Evolutionary conservation across 2,113 vertebrate species (phyloP), one percentile per base, ranked within the genome.

Genomic region (Calypte anna): DNA sequence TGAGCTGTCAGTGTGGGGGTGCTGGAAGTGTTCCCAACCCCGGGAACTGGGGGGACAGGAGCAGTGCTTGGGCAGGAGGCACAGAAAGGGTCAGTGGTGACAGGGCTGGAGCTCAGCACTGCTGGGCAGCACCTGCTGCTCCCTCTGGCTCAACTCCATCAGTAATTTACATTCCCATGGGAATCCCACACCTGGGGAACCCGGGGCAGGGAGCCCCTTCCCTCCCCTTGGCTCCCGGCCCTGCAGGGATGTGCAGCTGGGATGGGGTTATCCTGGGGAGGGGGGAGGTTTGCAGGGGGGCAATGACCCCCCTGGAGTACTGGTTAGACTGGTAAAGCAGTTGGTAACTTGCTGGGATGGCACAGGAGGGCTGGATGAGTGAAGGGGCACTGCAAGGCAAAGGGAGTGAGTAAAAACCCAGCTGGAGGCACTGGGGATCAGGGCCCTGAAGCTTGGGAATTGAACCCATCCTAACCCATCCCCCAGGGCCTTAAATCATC

Each of bases 341-440:
- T 44, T 16, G 20, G 6, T 18, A 23, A 19, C 40, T 19, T 40
- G 38, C 57, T 12, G 23, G 27, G 2, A 0, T 1, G 18, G 20
- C 0, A 1, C 7, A 2, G 2, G 3, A 18, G 7, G 12, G 19
- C 27, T 68, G 48, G 12, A 30, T 1, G 48, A 36, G 30, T 27
- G 25, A 30, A 46, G 61, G 50, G 36, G 16, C 55, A 12, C 22
- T 24, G 66, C 20, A 8, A 48, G n/a, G 7, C 6, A 4, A 3
- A 9, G 12, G 16, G 33, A 31, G 4, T 0, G 13, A 76, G 43
- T 14, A 28, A 67, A 55, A 28, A 6, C 46, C 28, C n/a, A 30
- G 12, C 33, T 3, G 14, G 7, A 44, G 15, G 13, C 12, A 40
- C 28, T 30, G 36, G 17, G 59, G 59, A 74, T 43, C 43, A 36